These are phyloP conservation scores for Drosophila lacertosa DNA, from an alignment of 1,140 invertebrate genomes.

Conservation along the genomic window DNA sequence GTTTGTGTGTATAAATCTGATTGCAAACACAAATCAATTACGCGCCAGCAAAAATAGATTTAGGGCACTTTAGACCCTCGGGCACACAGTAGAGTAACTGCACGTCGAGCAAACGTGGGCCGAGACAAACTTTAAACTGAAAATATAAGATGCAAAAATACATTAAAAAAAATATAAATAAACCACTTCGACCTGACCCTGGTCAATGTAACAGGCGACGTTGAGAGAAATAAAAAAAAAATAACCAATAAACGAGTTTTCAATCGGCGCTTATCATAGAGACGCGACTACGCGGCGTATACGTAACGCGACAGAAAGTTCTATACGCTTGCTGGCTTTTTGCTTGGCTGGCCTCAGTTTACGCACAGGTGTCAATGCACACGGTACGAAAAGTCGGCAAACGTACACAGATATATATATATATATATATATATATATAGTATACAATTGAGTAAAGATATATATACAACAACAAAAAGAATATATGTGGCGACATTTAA, in stretches of 20 bases:
- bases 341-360: slow-evolving; percentile 32
- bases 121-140: too few relatives aligned
- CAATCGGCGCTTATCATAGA: neutral
- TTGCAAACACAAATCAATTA: too few relatives aligned
- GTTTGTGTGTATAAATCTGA: too few relatives aligned
- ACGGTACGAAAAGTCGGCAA: slow-evolving; percentile 21
- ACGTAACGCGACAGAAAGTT: slow-evolving; percentile 20
- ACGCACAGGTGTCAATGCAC: slow-evolving; percentile 47
- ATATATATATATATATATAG: neutral
- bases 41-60: neutral
- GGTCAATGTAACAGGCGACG: slow-evolving; percentile 3
- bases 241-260: slow-evolving; percentile 5
- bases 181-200: slow-evolving; percentile 13
- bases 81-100: neutral
- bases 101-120: too few relatives aligned
- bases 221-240: too few relatives aligned
- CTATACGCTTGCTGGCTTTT: neutral
- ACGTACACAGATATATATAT: neutral
- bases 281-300: slow-evolving; percentile 3
- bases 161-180: too few relatives aligned
- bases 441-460: slow-evolving; percentile 9
- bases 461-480: too few relatives aligned
- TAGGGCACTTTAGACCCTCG: neutral
- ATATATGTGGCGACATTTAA: slow-evolving; percentile 42
- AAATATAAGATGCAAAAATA: neutral